Evolutionary conservation across 1,140 invertebrate species (phyloP), one percentile per base, ranked within the genome.

Genomic region (Bombus superbus): DNA sequence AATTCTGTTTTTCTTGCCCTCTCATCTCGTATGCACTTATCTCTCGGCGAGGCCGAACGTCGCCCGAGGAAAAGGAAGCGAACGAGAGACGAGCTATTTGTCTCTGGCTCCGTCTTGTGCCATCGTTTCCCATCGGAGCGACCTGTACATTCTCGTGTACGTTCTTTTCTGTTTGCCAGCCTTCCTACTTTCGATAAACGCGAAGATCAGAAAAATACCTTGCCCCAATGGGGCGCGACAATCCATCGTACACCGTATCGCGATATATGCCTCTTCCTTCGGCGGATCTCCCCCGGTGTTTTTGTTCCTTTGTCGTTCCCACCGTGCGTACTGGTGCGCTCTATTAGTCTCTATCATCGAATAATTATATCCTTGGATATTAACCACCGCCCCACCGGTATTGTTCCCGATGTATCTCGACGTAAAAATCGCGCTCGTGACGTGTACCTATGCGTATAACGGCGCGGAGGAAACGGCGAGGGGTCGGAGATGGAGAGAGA

Each of bases 341-440:
- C 32, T 53, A 81, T 79, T 89, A 80, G 44, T 66, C 68, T 47
- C 79, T 72, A 44, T 86, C 87, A 28, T 80, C 42, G 76, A 80
- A 80, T 85, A 85, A 85, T 85, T 85, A 72, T 76, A 89, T 78
- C 69, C 81, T 89, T 79, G 69, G 64, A 81, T 86, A 89, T 89
- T 69, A 81, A 89, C 42, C 57, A 59, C 69, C 44, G 71, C 57
- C 83, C 62, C 79, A n/a, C 13, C 57, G 68, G 66, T 57, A 78
- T 72, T 89, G 53, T 83, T 73, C 78, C 25, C 74, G 32, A 79
- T 83, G 22, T 82, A 86, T 42, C 69, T 68, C 66, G 10, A 42
- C 32, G 88, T 80, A 89, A 89, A 86, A 69, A 80, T 85, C 83
- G 40, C 68, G 68, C 72, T 72, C 77, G 53, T 44, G 77, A 80